phyloP scores from a whole-genome alignment of 2,888 invertebrate genomes.

The Drosophila algonquin region DNA sequence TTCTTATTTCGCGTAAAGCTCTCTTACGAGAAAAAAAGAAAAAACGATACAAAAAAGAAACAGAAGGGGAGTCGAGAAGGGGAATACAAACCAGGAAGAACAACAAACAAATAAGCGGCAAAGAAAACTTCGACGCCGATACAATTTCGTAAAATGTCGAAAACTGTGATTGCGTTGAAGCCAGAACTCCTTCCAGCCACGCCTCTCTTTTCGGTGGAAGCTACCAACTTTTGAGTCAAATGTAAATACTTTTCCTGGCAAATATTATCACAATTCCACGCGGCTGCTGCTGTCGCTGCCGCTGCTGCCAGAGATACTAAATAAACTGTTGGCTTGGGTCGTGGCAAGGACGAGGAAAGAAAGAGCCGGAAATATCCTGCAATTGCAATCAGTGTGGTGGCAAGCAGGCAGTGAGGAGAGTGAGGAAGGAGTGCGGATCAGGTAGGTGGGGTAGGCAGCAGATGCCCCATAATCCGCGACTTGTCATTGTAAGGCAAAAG shows the following conservation, averaged over 20 bases:
- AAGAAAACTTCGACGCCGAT: constrained; percentile 74
- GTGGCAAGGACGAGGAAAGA: constrained; percentile 9
- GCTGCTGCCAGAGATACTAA: constrained; percentile 60
- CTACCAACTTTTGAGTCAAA: constrained; percentile 70
- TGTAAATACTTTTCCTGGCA: constrained; percentile 80
- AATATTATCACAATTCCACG: constrained; percentile 81
- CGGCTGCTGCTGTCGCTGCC: constrained; percentile 40
- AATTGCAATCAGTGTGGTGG: constrained; percentile 45
- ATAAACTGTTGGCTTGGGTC: constrained; percentile 53
- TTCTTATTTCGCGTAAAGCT: constrained; percentile 74
- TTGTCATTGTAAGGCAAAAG: constrained; percentile 16
- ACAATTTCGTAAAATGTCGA: constrained; percentile 78
- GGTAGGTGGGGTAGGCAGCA: background rate
- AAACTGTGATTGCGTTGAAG: constrained; percentile 72
- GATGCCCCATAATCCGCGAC: constrained; percentile 28
- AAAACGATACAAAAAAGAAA: constrained; percentile 5
- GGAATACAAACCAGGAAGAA: constrained; percentile 29
- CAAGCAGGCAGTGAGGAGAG: background rate
- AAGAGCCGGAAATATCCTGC: constrained; percentile 38
- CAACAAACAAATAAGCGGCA: constrained; percentile 50
- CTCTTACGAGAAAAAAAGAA: constrained; percentile 34
- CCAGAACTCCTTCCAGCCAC: constrained; percentile 8
- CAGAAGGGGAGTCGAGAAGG: constrained; percentile 8
- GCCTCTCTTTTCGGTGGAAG: constrained; percentile 5
- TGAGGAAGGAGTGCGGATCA: background rate